Percentiles rank a stretch among this genome's conserved stretches.
phyloP scores from a whole-genome alignment of 2,113 vertebrate species.

The Xenopus tropicalis region UCB_Xtro_10.0 CM004449.2:107024501-107025000 shows the following conservation, averaged over 20 bases:
- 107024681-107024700: conserved; percentile 9
- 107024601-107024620: no score
- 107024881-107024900: no score
- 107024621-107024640: neutral
- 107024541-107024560: no score
- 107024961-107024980: neutral
- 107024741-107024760: neutral
- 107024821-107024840: neutral
- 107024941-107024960: neutral
- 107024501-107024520: no score
- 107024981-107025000: neutral
- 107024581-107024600: no score
- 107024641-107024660: neutral
- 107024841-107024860: neutral
- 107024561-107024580: no score
- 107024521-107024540: no score
- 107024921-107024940: neutral
- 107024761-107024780: neutral
- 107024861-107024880: no score
- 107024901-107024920: no score
- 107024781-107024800: conserved; percentile 16
- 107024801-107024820: neutral
- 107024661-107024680: neutral
- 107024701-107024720: conserved; percentile 22
- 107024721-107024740: conserved; percentile 22